Conservation (phyloP, 23 tunicate species). For the Halocynthia aurantium region DNA sequence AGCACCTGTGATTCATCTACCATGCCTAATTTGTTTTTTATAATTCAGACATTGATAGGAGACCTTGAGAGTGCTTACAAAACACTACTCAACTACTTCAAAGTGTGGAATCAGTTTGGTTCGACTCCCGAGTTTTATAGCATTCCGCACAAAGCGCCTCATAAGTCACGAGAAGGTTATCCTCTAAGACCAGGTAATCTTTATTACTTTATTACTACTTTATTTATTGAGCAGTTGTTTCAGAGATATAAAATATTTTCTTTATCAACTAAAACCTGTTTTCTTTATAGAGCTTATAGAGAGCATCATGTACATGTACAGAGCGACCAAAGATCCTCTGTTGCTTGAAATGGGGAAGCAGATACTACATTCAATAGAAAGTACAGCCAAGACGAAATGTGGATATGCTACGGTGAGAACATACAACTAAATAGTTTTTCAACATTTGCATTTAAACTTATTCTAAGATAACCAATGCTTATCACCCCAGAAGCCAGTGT, state of each 20-base stretch:
- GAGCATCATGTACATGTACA: slow-evolving; percentile 79
- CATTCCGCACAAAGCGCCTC: slow-evolving; percentile 32
- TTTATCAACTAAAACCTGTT: not conserved
- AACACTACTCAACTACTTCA: slow-evolving; percentile 71
- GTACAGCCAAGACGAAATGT: slow-evolving; percentile 71
- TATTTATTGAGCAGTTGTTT: not conserved
- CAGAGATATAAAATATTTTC: not conserved
- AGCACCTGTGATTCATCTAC: not conserved
- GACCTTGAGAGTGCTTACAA: slow-evolving; percentile 72
- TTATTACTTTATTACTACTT: not conserved
- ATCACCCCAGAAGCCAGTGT: too few species aligned
- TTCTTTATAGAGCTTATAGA: slow-evolving; percentile 71
- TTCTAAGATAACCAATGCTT: too few species aligned
- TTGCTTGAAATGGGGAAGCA: slow-evolving; percentile 69
- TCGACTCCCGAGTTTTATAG: slow-evolving; percentile 86
- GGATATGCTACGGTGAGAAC: slow-evolving; percentile 90
- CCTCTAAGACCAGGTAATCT: slow-evolving; percentile 71
- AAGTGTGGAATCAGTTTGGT: slow-evolving; percentile 66
- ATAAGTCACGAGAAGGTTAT: slow-evolving; percentile 72
- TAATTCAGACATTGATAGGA: slow-evolving; percentile 64
- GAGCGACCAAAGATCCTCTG: slow-evolving; percentile 80
- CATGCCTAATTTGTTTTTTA: not conserved
- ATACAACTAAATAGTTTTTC: not conserved
- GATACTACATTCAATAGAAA: slow-evolving; percentile 51
- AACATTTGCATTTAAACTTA: not conserved